Conservation (phyloP, 2,113 vertebrate species). For the Elgaria multicarinata region DNA sequence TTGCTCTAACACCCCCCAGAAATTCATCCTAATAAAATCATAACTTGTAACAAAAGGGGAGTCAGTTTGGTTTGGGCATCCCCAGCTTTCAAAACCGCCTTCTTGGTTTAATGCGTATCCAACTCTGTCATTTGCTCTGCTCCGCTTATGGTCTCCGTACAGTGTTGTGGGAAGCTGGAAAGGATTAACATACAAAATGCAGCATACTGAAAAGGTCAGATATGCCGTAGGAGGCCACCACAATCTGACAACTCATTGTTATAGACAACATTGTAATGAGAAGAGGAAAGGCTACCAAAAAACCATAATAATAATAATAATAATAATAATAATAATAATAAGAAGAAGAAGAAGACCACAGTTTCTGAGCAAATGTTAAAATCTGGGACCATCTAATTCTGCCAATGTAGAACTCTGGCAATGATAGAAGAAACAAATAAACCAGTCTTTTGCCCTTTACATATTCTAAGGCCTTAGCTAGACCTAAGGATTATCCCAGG, state of each 20-base stretch:
- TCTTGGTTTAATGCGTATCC: constrained; percentile 7
- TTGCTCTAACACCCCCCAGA: background rate
- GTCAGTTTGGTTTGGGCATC: background rate
- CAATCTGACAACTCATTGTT: constrained; percentile 1
- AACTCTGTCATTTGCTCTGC: constrained; percentile 14
- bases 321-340: no score
- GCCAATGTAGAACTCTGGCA: background rate
- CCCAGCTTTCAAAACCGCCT: background rate
- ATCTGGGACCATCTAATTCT: background rate
- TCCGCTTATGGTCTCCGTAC: constrained; percentile 24
- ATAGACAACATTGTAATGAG: background rate
- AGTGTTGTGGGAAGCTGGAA: constrained; percentile 12
- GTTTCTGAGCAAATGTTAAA: constrained; percentile 12
- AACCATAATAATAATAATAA: no score
- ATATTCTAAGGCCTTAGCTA: no score
- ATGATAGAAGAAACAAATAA: accelerated
- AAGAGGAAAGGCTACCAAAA: background rate
- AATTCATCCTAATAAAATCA: background rate
- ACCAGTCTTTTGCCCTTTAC: background rate
- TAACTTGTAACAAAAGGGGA: background rate
- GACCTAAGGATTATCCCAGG: no score
- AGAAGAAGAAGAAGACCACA: no score
- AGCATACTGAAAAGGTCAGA: constrained; percentile 7
- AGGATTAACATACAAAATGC: constrained; percentile 30
- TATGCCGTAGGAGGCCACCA: background rate